Conservation (phyloP, 2,113 vertebrate genomes). For the Trochalopteron elliotii region DNA sequence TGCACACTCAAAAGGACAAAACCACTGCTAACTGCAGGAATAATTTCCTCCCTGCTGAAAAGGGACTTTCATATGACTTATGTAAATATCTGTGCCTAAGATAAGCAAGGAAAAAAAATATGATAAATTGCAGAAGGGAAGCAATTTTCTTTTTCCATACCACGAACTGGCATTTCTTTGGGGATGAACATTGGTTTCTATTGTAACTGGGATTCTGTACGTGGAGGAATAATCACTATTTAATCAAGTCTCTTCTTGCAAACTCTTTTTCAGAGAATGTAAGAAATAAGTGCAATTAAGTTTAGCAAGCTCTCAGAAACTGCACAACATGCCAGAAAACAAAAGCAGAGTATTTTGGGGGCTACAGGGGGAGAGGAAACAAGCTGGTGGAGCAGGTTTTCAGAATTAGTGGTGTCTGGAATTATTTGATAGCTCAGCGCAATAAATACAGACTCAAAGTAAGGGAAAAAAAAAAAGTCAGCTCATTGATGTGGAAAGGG, state of each 20-base stretch:
- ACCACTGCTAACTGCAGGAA: background rate
- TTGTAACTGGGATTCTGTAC: background rate
- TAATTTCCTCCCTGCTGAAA: background rate
- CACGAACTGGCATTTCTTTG: background rate
- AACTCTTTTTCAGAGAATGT: background rate
- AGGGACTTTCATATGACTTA: background rate
- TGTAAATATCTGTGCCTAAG: background rate
- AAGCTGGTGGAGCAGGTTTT: background rate
- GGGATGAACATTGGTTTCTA: background rate
- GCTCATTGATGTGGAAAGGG: background rate
- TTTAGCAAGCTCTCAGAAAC: background rate
- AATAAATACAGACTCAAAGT: background rate
- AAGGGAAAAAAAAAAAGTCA: background rate
- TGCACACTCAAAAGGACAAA: background rate
- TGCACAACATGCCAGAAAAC: background rate
- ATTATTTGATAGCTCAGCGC: background rate
- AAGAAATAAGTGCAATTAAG: background rate
- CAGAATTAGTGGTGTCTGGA: background rate
- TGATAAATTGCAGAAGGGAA: background rate
- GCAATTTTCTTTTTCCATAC: background rate
- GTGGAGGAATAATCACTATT: slow-evolving; percentile 5
- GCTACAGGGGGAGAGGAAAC: background rate
- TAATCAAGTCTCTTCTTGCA: slow-evolving; percentile 3
- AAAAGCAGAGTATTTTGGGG: background rate
- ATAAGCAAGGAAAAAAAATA: background rate